Base-by-base conservation (phyloP, 2,888 invertebrate genomes). In the Rugalucina vietnamica region DNA sequence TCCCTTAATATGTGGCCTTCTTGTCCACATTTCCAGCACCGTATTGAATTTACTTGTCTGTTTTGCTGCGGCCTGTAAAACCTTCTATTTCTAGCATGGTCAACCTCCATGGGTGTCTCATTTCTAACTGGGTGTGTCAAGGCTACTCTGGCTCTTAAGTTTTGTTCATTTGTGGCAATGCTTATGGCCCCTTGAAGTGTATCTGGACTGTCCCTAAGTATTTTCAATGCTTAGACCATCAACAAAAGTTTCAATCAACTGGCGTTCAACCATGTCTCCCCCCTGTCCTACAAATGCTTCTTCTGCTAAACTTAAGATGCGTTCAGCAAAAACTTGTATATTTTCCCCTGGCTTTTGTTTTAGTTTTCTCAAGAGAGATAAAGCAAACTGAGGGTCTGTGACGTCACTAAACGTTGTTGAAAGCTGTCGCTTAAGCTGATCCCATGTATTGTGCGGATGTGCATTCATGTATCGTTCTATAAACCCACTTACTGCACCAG, bases 181-280 rank as follows among this genome's bases (percentile, higher is more conserved):
- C 54, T 36, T 0, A 82, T 74, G 5, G 81, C 81, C 0, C n/a
- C 73, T 24, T 75, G 37, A 21, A 76, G 74, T 0, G 72, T 80
- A 21, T 29, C 27, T 10, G 76, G 73, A 65, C 81, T 73, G 1
- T 70, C 80, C 4, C 80, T 27, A 70, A 86, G 69, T 21, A 86
- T 36, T 27, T 83, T 81, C 3, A 83, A 21, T 54, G 83, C 83
- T n/a, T 36, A 83, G 65, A 0, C 86, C 83, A 54, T 83, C 81
- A 32, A 81, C 72, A 50, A 81, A 83, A 57, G 69, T 69, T 1
- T 76, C 79, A 14, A 82, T 32, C 10, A 82, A 29, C n/a, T 74
- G 80, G 32, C 24, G 29, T 34, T 85, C 76, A 36, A 60, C 43
- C 4, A 65, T 65, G 37, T 24, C 36, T 0, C 65, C 65, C 2